Conservation (phyloP, 2,113 vertebrate genomes). For the Mus spicilegus region DNA sequence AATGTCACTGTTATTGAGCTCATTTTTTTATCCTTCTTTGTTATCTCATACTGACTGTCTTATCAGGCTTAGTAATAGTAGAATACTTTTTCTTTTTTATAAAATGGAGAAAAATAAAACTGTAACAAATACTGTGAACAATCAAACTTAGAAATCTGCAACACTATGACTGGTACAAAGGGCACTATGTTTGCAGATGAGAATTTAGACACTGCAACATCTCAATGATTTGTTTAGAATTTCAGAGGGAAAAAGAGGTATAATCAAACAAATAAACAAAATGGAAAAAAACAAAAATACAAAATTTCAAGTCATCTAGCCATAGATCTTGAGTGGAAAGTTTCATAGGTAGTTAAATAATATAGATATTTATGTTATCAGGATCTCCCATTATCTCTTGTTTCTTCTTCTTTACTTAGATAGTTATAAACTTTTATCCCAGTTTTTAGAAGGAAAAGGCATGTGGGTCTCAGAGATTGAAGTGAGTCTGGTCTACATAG, state of each 20-base stretch:
- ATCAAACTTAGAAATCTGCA: slow-evolving; percentile 53
- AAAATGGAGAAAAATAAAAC: slow-evolving; percentile 45
- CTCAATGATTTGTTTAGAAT: background rate
- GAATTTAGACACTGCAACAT: background rate
- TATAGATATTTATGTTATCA: background rate
- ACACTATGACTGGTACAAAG: background rate
- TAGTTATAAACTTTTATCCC: background rate
- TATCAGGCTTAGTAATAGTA: background rate
- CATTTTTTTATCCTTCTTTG: background rate
- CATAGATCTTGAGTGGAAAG: background rate
- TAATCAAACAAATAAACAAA: background rate
- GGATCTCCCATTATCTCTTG: background rate
- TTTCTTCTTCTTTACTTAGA: background rate
- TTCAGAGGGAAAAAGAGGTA: background rate
- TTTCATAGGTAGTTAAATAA: background rate
- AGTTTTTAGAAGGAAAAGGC: background rate
- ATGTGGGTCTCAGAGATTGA: background rate
- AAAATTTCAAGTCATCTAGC: background rate
- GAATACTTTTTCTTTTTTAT: background rate
- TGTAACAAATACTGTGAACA: slow-evolving; percentile 2
- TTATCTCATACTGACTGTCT: background rate
- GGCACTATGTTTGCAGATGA: background rate
- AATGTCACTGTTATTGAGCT: slow-evolving; percentile 6
- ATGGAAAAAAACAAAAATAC: no score
- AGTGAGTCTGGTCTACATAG: background rate